Conservation (phyloP, 2,113 vertebrate genomes). For the Pygoscelis antarcticus region DNA sequence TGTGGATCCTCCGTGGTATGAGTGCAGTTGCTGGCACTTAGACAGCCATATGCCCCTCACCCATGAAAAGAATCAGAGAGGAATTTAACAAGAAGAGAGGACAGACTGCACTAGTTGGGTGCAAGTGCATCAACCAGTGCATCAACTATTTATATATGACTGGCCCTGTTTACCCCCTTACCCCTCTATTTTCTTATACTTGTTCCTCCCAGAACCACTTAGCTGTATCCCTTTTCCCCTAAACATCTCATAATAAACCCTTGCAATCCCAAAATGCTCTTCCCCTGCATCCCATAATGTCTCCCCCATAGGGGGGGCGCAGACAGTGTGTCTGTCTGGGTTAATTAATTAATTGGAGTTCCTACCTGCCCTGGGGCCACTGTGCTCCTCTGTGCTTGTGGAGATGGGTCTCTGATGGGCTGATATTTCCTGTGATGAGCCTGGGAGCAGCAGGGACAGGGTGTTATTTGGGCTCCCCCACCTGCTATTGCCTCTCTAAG, state of each 20-base stretch:
- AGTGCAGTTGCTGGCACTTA: background rate
- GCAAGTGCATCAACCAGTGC: background rate
- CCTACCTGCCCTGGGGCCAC: background rate
- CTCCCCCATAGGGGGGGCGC: fast-evolving
- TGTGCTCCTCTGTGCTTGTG: background rate
- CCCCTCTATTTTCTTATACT: background rate
- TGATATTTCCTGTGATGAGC: background rate
- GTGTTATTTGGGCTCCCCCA: background rate
- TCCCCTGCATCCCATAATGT: background rate
- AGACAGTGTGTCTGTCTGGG: background rate
- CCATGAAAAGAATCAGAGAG: background rate
- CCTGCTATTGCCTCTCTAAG: background rate
- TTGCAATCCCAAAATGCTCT: background rate
- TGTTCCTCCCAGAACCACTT: background rate
- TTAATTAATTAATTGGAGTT: background rate
- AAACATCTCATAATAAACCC: background rate
- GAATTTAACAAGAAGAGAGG: background rate
- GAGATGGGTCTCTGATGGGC: background rate
- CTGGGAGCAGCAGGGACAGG: background rate
- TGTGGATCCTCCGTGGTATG: background rate
- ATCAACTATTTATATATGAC: background rate
- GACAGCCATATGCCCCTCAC: background rate
- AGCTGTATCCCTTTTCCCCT: background rate
- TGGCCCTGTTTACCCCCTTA: background rate
- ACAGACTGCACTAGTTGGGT: background rate